Percentiles rank a stretch among this genome's conserved stretches.
Evolutionary conservation across 64 coral and sea anemone genomes (phyloP).

Genomic region (Stichodactyla mertensii): DNA sequence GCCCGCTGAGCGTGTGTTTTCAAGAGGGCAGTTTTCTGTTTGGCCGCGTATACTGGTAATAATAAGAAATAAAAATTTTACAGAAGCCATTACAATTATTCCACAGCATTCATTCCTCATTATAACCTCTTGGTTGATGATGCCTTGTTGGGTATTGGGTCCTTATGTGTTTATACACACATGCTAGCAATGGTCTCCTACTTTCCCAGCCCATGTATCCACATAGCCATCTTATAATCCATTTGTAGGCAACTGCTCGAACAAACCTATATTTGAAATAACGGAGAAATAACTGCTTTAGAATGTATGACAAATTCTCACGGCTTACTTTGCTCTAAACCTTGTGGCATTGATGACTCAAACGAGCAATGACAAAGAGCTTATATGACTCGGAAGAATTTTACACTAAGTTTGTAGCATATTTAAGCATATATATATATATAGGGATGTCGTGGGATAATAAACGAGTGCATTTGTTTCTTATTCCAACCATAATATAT

Average conservation of each 20-base stretch:
- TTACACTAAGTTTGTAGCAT: too few species aligned
- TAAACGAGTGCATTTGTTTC: background rate
- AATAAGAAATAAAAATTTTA: background rate
- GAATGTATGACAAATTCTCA: too few species aligned
- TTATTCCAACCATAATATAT: background rate
- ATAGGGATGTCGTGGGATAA: too few species aligned
- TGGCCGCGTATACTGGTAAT: too few species aligned
- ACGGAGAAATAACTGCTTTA: background rate
- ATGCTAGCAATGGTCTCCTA: slow-evolving; percentile 26
- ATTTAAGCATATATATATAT: too few species aligned
- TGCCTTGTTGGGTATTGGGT: slow-evolving; percentile 22
- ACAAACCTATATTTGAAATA: slow-evolving; percentile 1
- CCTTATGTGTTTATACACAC: slow-evolving; percentile 40
- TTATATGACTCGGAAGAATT: too few species aligned
- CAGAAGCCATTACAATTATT: too few species aligned
- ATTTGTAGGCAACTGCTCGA: slow-evolving; percentile 28
- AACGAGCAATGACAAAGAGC: too few species aligned
- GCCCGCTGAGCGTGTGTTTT: too few species aligned
- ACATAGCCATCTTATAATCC: slow-evolving; percentile 36
- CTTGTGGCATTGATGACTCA: too few species aligned
- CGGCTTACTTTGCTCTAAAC: too few species aligned
- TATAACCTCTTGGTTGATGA: slow-evolving; percentile 9
- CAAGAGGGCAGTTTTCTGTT: too few species aligned
- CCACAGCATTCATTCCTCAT: background rate
- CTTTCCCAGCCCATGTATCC: slow-evolving; percentile 43